These are phyloP conservation scores for Amphilophus citrinellus DNA, from an alignment of 2,113 vertebrate genomes.

Conservation along the genomic window DNA sequence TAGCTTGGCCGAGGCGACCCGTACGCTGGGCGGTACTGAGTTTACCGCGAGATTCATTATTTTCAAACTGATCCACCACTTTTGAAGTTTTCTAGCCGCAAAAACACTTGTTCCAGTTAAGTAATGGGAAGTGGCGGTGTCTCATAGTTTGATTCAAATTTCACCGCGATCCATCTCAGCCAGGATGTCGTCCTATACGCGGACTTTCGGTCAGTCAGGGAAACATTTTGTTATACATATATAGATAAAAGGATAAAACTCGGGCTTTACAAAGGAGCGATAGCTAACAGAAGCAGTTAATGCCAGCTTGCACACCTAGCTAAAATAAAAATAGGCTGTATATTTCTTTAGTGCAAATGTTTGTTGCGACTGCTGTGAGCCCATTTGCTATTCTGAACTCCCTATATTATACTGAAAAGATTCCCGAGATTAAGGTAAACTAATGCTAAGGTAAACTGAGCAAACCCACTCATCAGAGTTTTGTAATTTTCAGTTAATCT, in stretches of 20 bases:
- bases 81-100: background rate
- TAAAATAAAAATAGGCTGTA: background rate
- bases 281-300: background rate
- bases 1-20: constrained; percentile 8
- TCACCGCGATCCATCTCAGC: background rate
- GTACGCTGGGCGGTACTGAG: background rate
- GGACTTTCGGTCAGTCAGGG: no score
- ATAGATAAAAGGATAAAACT: background rate
- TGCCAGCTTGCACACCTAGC: background rate
- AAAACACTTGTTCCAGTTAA: background rate
- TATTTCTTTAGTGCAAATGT: background rate
- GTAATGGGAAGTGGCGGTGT: background rate
- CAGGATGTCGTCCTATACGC: background rate
- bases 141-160: background rate
- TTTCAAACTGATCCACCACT: background rate
- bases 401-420: background rate
- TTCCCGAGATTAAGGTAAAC: background rate
- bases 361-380: background rate
- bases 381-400: background rate
- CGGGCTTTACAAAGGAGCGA: background rate
- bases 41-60: background rate
- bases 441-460: background rate
- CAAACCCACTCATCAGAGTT: background rate
- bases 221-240: background rate
- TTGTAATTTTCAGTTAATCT: no score